Percentiles rank a stretch among this genome's conserved stretches.
phyloP scores from a whole-genome alignment of 2,888 invertebrate species.

The Rhaphigaster nebulosa region DNA sequence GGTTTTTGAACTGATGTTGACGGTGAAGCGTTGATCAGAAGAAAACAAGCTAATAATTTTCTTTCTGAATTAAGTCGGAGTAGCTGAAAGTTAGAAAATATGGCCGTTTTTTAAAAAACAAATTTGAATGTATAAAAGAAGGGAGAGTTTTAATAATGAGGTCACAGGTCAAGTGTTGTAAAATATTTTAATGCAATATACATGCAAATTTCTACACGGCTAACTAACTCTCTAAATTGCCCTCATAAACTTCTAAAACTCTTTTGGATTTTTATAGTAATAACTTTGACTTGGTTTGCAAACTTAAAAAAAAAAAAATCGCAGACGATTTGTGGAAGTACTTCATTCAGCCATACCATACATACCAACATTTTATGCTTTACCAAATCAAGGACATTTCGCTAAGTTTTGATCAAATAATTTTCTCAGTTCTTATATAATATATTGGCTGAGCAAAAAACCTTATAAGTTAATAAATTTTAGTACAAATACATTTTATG shows the following conservation, averaged over 20 bases:
- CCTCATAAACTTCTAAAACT: background rate
- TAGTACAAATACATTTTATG: too few relatives aligned
- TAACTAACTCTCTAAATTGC: background rate
- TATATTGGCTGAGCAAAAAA: too few relatives aligned
- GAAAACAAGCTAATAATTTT: background rate
- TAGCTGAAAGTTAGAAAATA: background rate
- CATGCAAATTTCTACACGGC: background rate
- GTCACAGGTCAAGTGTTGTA: background rate
- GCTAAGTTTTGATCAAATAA: too few relatives aligned
- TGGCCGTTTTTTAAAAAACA: background rate
- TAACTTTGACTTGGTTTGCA: background rate
- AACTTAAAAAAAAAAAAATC: too few relatives aligned
- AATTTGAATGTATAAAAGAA: background rate
- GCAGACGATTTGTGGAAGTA: too few relatives aligned
- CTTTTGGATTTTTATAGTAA: background rate
- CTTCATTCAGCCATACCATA: too few relatives aligned
- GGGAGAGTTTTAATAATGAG: background rate
- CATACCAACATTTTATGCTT: too few relatives aligned
- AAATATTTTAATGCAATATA: constrained; percentile 14
- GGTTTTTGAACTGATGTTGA: constrained; percentile 8
- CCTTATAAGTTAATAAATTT: too few relatives aligned
- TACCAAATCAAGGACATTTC: too few relatives aligned
- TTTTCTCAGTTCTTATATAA: too few relatives aligned
- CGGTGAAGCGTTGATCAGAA: background rate
- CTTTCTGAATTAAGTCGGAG: background rate